These are phyloP conservation scores for Pemphigus obesinymphae DNA, from an alignment of 1,140 invertebrate genomes.

Conservation along the genomic window DNA sequence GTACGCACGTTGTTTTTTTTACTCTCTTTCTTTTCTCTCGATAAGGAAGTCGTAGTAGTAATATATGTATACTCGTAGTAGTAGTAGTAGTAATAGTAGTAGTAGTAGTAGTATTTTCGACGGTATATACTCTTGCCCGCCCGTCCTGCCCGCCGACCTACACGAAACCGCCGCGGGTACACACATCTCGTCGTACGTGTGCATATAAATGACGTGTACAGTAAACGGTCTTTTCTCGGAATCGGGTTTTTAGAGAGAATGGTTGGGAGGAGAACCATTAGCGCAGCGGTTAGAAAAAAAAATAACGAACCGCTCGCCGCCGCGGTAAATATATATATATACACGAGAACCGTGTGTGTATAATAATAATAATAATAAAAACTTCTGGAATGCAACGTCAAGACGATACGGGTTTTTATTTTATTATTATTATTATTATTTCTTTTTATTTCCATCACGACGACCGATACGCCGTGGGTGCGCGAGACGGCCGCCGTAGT, in stretches of 20 bases:
- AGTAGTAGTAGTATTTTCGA: neutral
- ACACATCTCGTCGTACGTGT: neutral
- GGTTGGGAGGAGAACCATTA: slow-evolving; percentile 2
- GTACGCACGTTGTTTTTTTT: slow-evolving; percentile 49
- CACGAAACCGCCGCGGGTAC: neutral
- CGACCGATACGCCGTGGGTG: slow-evolving; percentile 1
- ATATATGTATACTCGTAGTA: neutral
- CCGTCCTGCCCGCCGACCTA: no score
- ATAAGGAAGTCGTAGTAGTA: slow-evolving; percentile 2
- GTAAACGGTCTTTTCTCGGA: neutral
- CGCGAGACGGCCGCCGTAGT: neutral
- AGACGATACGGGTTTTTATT: slow-evolving; percentile 28
- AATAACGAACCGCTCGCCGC: neutral
- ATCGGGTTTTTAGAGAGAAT: neutral
- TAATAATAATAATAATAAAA: slow-evolving; percentile 33
- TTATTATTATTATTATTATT: slow-evolving; percentile 3
- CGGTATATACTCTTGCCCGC: no score
- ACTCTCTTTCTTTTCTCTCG: neutral
- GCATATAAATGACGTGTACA: neutral
- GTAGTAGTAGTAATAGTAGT: neutral
- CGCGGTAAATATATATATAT: slow-evolving; percentile 15
- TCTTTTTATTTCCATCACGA: neutral
- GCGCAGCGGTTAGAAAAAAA: slow-evolving; percentile 2
- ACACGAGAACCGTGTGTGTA: neutral
- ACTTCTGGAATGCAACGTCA: slow-evolving; percentile 36